Base-by-base conservation (phyloP, 2,888 invertebrate species). In the Coecobrya sp. region DNA sequence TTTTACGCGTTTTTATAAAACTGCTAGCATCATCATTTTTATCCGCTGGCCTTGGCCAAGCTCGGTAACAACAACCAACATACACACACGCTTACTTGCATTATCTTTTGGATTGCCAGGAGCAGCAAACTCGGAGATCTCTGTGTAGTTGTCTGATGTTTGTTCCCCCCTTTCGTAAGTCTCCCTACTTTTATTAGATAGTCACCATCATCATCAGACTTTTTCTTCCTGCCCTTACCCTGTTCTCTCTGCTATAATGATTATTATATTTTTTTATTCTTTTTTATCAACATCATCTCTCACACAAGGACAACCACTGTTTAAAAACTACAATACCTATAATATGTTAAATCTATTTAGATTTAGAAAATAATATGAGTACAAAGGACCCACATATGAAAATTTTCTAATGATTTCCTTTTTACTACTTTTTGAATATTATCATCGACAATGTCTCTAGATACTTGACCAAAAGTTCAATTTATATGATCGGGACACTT, bases 221-320 rank as follows among this genome's bases (percentile, higher is more conserved):
- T 59, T 59, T 62, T 42, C 87, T 76, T 65, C 65, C 88, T 65
- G 36, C 68, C 81, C 88, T 88, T 88, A 36, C 42, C 87, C 25
- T 87, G 79, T 87, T 45, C 59, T 70, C 62, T 13, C 19, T 30
- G 52, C 52, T 7, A 36, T 52, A 27, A 81, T 81, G 52, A 27
- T 49, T 52, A 55, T 85, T 68, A 79, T 87, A 79, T 55, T 36
- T 85, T 88, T 65, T 65, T 81, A 79, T 76, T 7, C 7, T 36
- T 22, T 76, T 88, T 89, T 70, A 89, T 89, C 82, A 68, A 25
- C 52, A 55, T 70, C 82, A 70, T 82, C 81, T 82, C 81, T 82
- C 68, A 36, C 36, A 82, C 89, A 89, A 89, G 89, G 89, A 89
- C 89, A 89, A 82, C 89, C 52, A 55, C 70, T 89, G 55, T 59